Conservation (phyloP, 2,113 vertebrate species). For the Mirza zaza region DNA sequence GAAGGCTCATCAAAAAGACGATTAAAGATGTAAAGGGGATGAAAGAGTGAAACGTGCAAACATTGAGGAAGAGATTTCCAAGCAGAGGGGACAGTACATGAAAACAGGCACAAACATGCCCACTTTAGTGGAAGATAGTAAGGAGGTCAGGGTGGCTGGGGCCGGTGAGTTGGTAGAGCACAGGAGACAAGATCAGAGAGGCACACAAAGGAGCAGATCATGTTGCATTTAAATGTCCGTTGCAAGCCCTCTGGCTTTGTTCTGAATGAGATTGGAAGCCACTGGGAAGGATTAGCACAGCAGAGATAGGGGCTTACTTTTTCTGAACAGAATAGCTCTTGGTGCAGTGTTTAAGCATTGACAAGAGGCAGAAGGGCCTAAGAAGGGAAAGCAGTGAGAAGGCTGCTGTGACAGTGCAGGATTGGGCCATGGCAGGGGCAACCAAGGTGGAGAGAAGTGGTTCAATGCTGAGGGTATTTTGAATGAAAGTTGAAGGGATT, state of each 20-base stretch:
- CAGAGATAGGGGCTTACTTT: background rate
- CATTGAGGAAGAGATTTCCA: background rate
- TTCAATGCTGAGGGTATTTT: background rate
- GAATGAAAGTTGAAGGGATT: background rate
- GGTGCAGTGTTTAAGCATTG: background rate
- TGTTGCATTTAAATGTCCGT: background rate
- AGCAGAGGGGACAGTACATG: background rate
- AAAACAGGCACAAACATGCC: background rate
- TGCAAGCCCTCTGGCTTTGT: background rate
- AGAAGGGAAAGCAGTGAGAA: background rate
- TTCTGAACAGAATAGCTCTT: background rate
- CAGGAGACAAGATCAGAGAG: background rate
- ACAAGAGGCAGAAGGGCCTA: background rate
- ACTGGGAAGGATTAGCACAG: background rate
- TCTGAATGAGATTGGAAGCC: background rate
- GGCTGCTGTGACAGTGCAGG: background rate
- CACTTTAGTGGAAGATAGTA: background rate
- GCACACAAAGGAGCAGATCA: rapidly evolving
- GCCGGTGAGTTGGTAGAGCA: background rate
- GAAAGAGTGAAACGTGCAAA: background rate
- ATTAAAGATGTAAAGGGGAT: background rate
- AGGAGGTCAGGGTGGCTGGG: background rate
- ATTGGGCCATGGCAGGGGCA: background rate
- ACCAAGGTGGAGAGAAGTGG: background rate
- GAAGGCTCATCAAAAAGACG: background rate